Conservation (phyloP, 1,140 invertebrate species). For the Eufriesea mexicana region DNA sequence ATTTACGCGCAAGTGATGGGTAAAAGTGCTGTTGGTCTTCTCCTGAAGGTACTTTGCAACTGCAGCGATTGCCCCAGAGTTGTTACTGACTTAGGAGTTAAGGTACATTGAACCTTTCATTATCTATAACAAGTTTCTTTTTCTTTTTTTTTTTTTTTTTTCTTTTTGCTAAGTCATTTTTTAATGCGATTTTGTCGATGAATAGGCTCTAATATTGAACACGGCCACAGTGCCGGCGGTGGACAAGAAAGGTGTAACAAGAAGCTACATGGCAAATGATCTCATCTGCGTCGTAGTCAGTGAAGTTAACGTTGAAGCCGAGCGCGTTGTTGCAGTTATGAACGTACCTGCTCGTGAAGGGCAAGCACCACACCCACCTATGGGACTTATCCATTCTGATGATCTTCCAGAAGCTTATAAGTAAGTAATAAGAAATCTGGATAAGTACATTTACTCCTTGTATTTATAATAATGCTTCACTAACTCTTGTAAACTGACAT, state of each 20-base stretch:
- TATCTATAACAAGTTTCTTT: background rate
- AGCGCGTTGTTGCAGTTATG: constrained; percentile 94
- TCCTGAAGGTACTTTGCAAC: constrained; percentile 92
- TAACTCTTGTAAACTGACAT: constrained; percentile 62
- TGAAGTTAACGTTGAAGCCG: constrained; percentile 92
- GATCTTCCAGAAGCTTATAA: constrained; percentile 94
- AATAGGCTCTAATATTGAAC: constrained; percentile 80
- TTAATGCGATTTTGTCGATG: background rate
- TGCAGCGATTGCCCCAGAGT: constrained; percentile 89
- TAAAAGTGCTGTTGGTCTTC: constrained; percentile 88
- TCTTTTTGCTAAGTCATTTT: no score
- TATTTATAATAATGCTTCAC: constrained; percentile 60
- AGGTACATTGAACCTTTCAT: constrained; percentile 80
- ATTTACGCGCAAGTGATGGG: constrained; percentile 91
- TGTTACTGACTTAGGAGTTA: constrained; percentile 92
- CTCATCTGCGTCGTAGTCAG: constrained; percentile 93
- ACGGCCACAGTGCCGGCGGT: constrained; percentile 86
- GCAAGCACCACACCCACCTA: constrained; percentile 86
- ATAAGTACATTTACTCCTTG: constrained; percentile 57
- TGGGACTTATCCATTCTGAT: constrained; percentile 92
- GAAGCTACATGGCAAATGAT: constrained; percentile 91
- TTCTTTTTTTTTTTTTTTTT: background rate
- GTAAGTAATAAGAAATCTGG: constrained; percentile 84
- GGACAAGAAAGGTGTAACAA: constrained; percentile 91
- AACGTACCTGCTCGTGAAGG: constrained; percentile 88